A percentile compares a stretch with the other conserved stretches of the same genome.
Conservation (phyloP, 2,888 invertebrate species). For the Polyommatus icarus region DNA sequence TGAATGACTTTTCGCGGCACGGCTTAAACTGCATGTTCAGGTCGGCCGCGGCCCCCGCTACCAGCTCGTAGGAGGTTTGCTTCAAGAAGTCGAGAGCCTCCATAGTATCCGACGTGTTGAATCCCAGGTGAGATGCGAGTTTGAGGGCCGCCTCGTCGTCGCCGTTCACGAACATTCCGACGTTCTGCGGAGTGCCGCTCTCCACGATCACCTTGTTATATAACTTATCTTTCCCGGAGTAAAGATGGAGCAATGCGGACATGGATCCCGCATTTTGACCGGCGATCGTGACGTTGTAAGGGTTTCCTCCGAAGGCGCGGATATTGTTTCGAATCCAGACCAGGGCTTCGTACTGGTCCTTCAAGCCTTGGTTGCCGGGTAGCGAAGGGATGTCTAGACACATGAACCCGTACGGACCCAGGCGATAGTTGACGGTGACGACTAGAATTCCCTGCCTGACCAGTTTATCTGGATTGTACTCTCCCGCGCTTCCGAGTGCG, state of each 20-base stretch:
- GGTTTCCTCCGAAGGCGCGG: slow-evolving; percentile 68
- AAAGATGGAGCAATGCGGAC: slow-evolving; percentile 65
- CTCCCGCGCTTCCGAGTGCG: slow-evolving; percentile 54
- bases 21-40: slow-evolving; percentile 58
- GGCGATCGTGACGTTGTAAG: slow-evolving; percentile 65
- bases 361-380: slow-evolving; percentile 71
- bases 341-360: slow-evolving; percentile 67
- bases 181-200: slow-evolving; percentile 67
- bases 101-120: slow-evolving; percentile 56
- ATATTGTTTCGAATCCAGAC: slow-evolving; percentile 67
- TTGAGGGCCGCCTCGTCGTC: slow-evolving; percentile 60
- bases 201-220: slow-evolving; percentile 65
- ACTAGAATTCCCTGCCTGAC: slow-evolving; percentile 64
- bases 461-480: slow-evolving; percentile 56
- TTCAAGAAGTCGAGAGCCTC: slow-evolving; percentile 61
- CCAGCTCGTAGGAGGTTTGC: slow-evolving; percentile 53
- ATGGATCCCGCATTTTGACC: slow-evolving; percentile 68
- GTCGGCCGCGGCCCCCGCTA: slow-evolving; percentile 58
- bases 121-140: slow-evolving; percentile 60
- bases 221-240: slow-evolving; percentile 63
- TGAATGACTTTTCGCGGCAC: slow-evolving; percentile 67
- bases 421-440: slow-evolving; percentile 68
- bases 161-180: slow-evolving; percentile 60
- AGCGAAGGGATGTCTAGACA: slow-evolving; percentile 62
- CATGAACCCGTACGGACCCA: slow-evolving; percentile 73